A percentile compares a stretch with the other conserved stretches of the same genome.
Evolutionary conservation across 2,888 invertebrate genomes (phyloP).

Genomic region (Drosophila nr. perissopoda): DNA sequence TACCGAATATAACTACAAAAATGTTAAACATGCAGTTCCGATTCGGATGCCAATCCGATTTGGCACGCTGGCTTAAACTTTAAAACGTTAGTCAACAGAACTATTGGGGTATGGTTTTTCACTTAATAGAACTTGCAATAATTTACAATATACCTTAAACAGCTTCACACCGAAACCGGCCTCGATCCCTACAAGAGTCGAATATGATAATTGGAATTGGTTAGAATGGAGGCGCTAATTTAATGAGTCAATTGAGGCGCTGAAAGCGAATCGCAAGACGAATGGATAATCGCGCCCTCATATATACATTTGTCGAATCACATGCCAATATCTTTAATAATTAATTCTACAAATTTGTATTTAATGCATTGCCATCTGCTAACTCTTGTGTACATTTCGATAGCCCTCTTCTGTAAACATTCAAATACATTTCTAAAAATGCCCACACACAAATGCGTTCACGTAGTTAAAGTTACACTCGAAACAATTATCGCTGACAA

Average conservation of each 20-base stretch:
- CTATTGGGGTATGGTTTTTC: neutral
- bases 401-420: slow-evolving; percentile 11
- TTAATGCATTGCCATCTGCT: slow-evolving; percentile 51
- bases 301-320: slow-evolving; percentile 33
- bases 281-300: slow-evolving; percentile 19
- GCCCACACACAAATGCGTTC: neutral
- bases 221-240: slow-evolving; percentile 68
- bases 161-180: slow-evolving; percentile 16
- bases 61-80: neutral
- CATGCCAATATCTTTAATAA: slow-evolving; percentile 61
- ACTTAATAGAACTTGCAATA: slow-evolving; percentile 11
- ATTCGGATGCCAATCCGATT: neutral
- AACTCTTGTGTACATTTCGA: slow-evolving; percentile 40
- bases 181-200: neutral
- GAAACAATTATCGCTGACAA: neutral
- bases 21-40: neutral
- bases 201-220: slow-evolving; percentile 59
- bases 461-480: neutral
- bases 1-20: neutral
- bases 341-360: slow-evolving; percentile 54
- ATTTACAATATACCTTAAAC: slow-evolving; percentile 11
- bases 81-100: neutral
- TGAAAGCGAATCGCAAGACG: slow-evolving; percentile 17
- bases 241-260: slow-evolving; percentile 52
- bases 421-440: neutral